Conservation (phyloP, 2,797 vertebrate genomes). For the Arnoldichthys spilopterus region DNA sequence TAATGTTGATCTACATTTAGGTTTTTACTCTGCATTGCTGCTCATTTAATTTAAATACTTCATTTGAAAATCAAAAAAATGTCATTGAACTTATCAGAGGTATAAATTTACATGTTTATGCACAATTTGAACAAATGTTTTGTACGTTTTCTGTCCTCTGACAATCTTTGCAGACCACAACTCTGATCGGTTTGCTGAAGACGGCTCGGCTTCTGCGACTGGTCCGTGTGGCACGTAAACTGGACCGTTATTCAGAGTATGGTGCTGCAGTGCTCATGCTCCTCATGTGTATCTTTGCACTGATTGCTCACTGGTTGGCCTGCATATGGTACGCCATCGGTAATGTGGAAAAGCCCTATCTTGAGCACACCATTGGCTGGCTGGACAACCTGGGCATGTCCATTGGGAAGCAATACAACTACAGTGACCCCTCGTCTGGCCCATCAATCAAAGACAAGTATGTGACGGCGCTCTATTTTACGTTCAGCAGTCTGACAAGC, state of each 20-base stretch:
- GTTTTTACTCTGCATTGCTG: too few relatives aligned
- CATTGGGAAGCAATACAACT: conserved; percentile 96
- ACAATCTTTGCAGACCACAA: conserved; percentile 88
- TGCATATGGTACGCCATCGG: conserved; percentile 99
- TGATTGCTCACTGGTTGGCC: conserved; percentile 98
- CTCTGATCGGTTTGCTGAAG: conserved; percentile 95
- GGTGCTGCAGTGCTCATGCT: conserved; percentile 98
- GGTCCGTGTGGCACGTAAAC: conserved; percentile 94
- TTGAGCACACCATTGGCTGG: conserved; percentile 98
- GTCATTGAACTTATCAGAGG: not conserved
- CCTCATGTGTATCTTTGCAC: conserved; percentile 98
- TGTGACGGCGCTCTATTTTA: conserved; percentile 98
- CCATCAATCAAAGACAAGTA: conserved; percentile 99
- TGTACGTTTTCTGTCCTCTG: not conserved
- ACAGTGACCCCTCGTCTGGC: conserved; percentile 92
- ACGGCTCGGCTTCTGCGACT: conserved; percentile 93
- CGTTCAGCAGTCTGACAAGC: conserved; percentile 99
- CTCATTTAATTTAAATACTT: too few relatives aligned
- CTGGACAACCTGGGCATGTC: conserved; percentile 95
- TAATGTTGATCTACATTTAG: too few relatives aligned
- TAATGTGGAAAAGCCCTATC: conserved; percentile 95
- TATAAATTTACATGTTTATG: not conserved
- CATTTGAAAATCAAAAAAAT: too few relatives aligned
- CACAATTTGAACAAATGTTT: not conserved
- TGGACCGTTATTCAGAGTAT: conserved; percentile 98